These are phyloP conservation scores for Chrysocyon brachyurus DNA, from an alignment of 2,797 vertebrate species.

Conservation along the genomic window DNA sequence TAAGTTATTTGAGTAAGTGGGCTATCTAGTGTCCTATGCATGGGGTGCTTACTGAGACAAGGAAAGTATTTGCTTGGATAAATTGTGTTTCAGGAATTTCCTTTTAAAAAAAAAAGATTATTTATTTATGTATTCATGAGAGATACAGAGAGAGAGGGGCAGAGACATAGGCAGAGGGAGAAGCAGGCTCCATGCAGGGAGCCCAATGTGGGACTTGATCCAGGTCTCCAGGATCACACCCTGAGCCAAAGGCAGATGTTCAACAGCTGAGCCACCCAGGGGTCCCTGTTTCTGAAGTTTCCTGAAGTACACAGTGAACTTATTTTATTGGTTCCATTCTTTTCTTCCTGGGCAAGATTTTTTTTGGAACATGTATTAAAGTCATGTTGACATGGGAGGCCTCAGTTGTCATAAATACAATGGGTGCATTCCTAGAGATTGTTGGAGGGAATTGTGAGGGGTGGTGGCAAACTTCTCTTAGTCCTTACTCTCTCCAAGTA, in stretches of 20 bases:
- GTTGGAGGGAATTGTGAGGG: neutral
- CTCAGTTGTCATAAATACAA: neutral
- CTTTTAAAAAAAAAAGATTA: too few species aligned
- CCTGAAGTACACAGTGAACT: neutral
- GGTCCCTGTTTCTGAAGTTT: neutral
- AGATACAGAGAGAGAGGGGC: too few species aligned
- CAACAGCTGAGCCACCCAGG: too few species aligned
- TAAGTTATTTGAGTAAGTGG: neutral
- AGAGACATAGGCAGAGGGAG: too few species aligned
- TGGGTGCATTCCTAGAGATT: neutral
- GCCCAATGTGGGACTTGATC: too few species aligned
- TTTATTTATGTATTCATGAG: too few species aligned
- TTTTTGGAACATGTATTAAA: neutral
- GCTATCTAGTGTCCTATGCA: neutral
- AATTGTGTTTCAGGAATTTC: neutral
- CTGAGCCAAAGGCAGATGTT: too few species aligned
- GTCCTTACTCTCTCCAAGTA: neutral
- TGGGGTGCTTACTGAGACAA: neutral
- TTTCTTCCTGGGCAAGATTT: neutral
- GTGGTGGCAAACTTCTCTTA: neutral
- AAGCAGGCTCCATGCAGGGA: too few species aligned
- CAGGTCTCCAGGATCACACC: too few species aligned
- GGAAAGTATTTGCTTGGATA: neutral
- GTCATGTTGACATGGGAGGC: neutral
- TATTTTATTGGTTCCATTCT: neutral